Percentiles rank a stretch among this genome's conserved stretches.
These are phyloP conservation scores for Crematogaster levior DNA, from an alignment of 2,888 invertebrate genomes.

Conservation along the genomic window DNA sequence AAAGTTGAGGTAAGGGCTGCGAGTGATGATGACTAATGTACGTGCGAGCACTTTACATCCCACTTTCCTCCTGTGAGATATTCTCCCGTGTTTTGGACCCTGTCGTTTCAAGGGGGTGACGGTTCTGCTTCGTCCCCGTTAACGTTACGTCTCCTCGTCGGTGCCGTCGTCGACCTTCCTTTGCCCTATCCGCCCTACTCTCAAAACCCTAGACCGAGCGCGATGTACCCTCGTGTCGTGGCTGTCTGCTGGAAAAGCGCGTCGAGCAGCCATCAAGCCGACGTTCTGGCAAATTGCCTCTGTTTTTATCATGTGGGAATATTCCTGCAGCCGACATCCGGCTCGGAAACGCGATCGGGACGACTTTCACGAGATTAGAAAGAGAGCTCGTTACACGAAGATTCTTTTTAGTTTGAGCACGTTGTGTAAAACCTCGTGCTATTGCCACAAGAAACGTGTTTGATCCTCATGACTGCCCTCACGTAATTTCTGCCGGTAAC, in stretches of 20 bases:
- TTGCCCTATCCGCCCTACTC: not conserved
- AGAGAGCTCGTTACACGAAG: slow-evolving; percentile 1
- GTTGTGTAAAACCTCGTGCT: slow-evolving; percentile 15
- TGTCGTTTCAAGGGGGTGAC: slow-evolving; percentile 31
- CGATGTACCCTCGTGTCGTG: slow-evolving; percentile 63
- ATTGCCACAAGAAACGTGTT: not conserved
- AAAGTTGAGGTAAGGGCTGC: slow-evolving; percentile 73
- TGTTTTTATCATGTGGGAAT: slow-evolving; percentile 75
- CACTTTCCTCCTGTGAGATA: slow-evolving; percentile 73
- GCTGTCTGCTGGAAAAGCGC: slow-evolving; percentile 44
- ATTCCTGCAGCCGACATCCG: slow-evolving; percentile 56
- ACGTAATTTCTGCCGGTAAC: not conserved
- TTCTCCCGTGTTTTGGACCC: slow-evolving; percentile 63
- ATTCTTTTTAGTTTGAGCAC: slow-evolving; percentile 34
- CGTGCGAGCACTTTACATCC: slow-evolving; percentile 81
- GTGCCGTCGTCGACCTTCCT: slow-evolving; percentile 43
- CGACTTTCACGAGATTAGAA: slow-evolving; percentile 43
- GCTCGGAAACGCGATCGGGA: not conserved
- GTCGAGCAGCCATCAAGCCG: slow-evolving; percentile 70
- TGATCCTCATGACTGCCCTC: not conserved
- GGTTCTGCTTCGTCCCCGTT: slow-evolving; percentile 31
- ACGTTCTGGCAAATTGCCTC: slow-evolving; percentile 82
- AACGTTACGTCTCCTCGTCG: slow-evolving; percentile 30
- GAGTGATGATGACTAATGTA: slow-evolving; percentile 83
- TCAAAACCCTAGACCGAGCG: slow-evolving; percentile 35